These are phyloP conservation scores for Carduelis carduelis DNA, from an alignment of 2,797 vertebrate genomes.

Conservation along the genomic window DNA sequence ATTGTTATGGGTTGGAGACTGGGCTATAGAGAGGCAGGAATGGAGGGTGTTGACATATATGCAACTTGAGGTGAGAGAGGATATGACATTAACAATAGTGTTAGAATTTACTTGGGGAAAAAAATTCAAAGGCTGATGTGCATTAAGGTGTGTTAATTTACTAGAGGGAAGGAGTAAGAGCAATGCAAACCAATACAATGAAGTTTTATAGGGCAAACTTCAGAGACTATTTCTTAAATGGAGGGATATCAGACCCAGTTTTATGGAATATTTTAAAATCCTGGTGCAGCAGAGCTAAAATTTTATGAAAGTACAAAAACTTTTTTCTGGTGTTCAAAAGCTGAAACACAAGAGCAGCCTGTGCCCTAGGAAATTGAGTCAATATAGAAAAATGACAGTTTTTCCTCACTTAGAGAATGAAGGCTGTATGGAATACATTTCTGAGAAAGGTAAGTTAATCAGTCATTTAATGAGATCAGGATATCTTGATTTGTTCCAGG, in stretches of 20 bases:
- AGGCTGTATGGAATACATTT: background rate
- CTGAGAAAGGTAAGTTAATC: background rate
- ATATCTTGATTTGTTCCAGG: conserved; percentile 2
- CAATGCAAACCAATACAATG: background rate
- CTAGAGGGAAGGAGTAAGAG: background rate
- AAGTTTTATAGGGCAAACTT: background rate
- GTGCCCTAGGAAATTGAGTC: background rate
- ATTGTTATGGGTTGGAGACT: background rate
- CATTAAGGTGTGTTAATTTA: background rate
- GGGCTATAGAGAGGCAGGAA: background rate
- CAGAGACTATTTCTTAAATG: background rate
- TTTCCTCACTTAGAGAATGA: background rate
- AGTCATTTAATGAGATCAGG: background rate
- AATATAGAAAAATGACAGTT: background rate
- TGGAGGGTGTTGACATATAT: background rate
- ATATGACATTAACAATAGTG: background rate
- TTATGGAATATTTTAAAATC: background rate
- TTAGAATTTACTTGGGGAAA: background rate
- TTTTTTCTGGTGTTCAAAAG: background rate
- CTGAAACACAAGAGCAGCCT: background rate
- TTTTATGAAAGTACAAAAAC: background rate
- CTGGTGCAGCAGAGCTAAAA: background rate
- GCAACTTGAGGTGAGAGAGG: background rate
- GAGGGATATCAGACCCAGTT: background rate
- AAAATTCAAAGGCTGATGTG: background rate